Percentiles rank a stretch among this genome's conserved stretches.
Conservation (phyloP, 2,888 invertebrate species). For the Coleophora deauratella region DNA sequence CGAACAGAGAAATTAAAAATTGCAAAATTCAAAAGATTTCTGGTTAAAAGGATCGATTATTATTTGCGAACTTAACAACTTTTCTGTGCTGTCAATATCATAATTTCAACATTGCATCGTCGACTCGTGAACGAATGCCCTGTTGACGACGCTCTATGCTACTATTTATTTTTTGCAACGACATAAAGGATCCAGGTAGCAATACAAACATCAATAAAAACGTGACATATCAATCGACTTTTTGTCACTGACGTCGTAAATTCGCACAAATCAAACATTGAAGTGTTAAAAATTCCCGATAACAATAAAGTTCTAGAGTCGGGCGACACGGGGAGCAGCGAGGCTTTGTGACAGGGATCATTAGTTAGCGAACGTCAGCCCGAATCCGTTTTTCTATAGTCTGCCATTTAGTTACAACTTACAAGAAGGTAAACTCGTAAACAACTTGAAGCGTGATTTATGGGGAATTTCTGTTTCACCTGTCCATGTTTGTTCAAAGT, state of each 20-base stretch:
- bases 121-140: slow-evolving; percentile 40
- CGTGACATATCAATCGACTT: slow-evolving; percentile 67
- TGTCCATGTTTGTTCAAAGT: slow-evolving; percentile 23
- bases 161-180: slow-evolving; percentile 44
- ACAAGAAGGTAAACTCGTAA: slow-evolving; percentile 62
- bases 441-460: slow-evolving; percentile 58
- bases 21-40: too few species aligned
- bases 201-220: slow-evolving; percentile 68
- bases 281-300: slow-evolving; percentile 65
- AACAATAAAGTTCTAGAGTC: slow-evolving; percentile 54
- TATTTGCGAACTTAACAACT: slow-evolving; percentile 48
- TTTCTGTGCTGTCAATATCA: slow-evolving; percentile 47
- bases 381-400: slow-evolving; percentile 43
- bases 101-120: slow-evolving; percentile 21
- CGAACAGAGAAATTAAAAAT: too few species aligned
- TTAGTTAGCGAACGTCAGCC: slow-evolving; percentile 64
- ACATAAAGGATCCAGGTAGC: slow-evolving; percentile 60
- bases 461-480: slow-evolving; percentile 29
- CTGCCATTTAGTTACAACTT: slow-evolving; percentile 49
- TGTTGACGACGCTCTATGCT: slow-evolving; percentile 41
- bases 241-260: slow-evolving; percentile 48
- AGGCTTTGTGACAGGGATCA: slow-evolving; percentile 54
- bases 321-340: slow-evolving; percentile 44
- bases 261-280: slow-evolving; percentile 71
- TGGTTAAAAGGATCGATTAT: slow-evolving; percentile 39